Evolutionary conservation across 2,888 invertebrate species (phyloP).

Genomic region (Stenodema calcarata): DNA sequence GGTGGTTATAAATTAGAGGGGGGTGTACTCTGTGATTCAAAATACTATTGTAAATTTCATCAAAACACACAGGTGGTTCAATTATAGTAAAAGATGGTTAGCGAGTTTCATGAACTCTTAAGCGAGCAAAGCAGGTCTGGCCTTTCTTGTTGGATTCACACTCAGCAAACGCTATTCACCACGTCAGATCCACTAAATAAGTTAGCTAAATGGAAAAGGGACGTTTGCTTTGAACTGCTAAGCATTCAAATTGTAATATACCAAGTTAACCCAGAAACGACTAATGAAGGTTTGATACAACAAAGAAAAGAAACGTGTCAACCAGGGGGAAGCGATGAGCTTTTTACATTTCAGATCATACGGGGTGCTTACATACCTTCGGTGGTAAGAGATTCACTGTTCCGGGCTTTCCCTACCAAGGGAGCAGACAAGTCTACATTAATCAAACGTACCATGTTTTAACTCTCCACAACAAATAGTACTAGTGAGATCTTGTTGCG

Average conservation of each 20-base stretch:
- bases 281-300: not conserved
- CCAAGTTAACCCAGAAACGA: not conserved
- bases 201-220: not conserved
- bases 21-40: too few species aligned
- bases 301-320: not conserved
- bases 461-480: not conserved
- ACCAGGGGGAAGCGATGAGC: constrained; percentile 13
- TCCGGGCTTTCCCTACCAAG: constrained; percentile 71
- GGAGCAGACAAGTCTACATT: constrained; percentile 22
- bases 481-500: not conserved
- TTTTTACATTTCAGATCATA: constrained; percentile 1
- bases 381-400: constrained; percentile 72
- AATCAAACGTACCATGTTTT: constrained; percentile 1
- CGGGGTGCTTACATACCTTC: constrained; percentile 68
- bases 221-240: not conserved
- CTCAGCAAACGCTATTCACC: not conserved
- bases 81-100: not conserved
- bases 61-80: not conserved
- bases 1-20: too few species aligned
- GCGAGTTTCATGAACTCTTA: not conserved
- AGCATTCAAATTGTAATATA: not conserved
- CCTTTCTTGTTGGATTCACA: not conserved
- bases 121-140: not conserved
- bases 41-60: too few species aligned
- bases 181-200: not conserved